Evolutionary conservation across 2,113 vertebrate genomes (phyloP), one percentile per base, ranked within the genome.

Genomic region (Lathamus discolor): DNA sequence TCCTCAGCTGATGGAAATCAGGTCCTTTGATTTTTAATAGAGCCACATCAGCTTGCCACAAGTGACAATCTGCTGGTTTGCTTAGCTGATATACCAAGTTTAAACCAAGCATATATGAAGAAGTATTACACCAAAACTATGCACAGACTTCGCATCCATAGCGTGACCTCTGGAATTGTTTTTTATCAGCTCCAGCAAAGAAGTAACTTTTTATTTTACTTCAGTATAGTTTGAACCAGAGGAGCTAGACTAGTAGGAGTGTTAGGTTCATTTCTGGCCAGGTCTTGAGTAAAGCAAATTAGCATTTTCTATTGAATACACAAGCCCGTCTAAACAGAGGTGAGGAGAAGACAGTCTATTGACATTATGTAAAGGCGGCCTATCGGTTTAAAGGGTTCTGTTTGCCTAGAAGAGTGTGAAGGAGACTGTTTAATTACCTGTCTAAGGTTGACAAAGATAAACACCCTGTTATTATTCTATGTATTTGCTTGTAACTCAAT

Each of bases 371-470:
- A 95, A 95, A 96, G 91, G 80, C 3, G 1, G 54, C 77, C 27
- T 91, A 95, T 94, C 94, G 52, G 81, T 94, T 96, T 92, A 93
- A 96, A 95, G 94, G 89, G 48, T 93, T 96, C 91, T 95, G 91
- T 96, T 97, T 97, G 94, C 96, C 59, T 86, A 92, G 95, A 94
- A 94, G 95, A 96, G 69, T 96, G 97, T 96, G 96, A 97, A 96
- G 95, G 92, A 91, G 80, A 91, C 95, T 97, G 80, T 96, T 97
- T 97, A 96, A 97, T 97, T 97, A 95, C 95, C 95, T 97, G 95
- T 96, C 95, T 96, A 80, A 39, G 66, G 82, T 48, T 95, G 96
- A 96, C 96, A 96, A 95, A 95, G 92, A 97, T 93, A 97, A 97
- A 97, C 92, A 96, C 93, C 74, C 80, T 94, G 96, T 95, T 95